These are phyloP conservation scores for Pseudomyrmex flavicornis DNA, from an alignment of 1,140 invertebrate genomes.

Conservation along the genomic window DNA sequence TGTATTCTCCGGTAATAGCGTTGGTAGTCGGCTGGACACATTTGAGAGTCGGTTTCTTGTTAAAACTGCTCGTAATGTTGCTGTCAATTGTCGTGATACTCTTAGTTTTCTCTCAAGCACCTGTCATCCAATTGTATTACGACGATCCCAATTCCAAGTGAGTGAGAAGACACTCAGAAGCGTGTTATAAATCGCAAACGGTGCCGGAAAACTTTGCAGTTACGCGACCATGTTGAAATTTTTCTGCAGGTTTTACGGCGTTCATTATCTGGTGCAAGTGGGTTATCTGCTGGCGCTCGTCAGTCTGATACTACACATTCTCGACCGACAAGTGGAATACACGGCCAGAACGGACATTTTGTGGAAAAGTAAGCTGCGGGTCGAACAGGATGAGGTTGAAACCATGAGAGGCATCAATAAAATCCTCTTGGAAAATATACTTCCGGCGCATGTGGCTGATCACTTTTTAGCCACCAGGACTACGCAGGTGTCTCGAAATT, in stretches of 20 bases:
- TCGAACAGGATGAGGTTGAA: conserved; percentile 97
- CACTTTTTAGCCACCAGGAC: conserved; percentile 92
- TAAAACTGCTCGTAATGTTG: conserved; percentile 92
- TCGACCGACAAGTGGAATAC: conserved; percentile 94
- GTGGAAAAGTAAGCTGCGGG: conserved; percentile 96
- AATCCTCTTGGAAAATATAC: conserved; percentile 97
- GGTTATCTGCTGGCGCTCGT: conserved; percentile 88
- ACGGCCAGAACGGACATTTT: conserved; percentile 95
- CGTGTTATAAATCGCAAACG: conserved; percentile 25
- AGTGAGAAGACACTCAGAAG: conserved; percentile 75
- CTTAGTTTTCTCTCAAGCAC: conserved; percentile 73
- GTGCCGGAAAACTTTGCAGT: background rate
- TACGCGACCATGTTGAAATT: background rate
- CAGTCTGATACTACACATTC: conserved; percentile 89
- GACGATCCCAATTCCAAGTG: conserved; percentile 86
- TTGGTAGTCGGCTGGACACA: conserved; percentile 93
- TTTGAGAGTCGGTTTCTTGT: conserved; percentile 92
- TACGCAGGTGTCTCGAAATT: conserved; percentile 85
- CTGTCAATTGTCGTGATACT: conserved; percentile 86
- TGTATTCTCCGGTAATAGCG: conserved; percentile 92
- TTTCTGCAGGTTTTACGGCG: conserved; percentile 86
- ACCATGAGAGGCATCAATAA: conserved; percentile 98
- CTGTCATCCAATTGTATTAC: conserved; percentile 86
- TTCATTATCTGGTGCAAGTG: conserved; percentile 89
- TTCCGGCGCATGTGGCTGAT: conserved; percentile 97